Conservation (phyloP, 2,888 invertebrate species). For the Autographa pulchrina region DNA sequence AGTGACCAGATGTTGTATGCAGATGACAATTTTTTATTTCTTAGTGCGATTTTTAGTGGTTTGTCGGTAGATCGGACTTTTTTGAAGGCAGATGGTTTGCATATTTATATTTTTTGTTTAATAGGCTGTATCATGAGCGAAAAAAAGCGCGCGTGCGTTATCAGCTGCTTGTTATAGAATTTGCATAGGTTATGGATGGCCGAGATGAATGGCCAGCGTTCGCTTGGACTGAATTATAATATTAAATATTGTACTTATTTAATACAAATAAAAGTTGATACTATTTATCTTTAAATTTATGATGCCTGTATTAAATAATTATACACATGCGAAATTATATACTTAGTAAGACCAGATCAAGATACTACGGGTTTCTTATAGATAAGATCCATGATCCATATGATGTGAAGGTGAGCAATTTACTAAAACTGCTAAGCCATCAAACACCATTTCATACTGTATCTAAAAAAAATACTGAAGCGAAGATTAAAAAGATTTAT, state of each 20-base stretch:
- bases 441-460: no score
- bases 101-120: slow-evolving; percentile 71
- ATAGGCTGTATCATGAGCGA: slow-evolving; percentile 58
- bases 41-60: slow-evolving; percentile 86
- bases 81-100: slow-evolving; percentile 85
- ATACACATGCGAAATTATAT: not conserved
- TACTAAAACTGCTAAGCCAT: no score
- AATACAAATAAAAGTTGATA: not conserved
- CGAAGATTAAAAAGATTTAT: no score
- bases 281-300: not conserved
- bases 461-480: no score
- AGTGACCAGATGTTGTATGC: slow-evolving; percentile 87
- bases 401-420: no score
- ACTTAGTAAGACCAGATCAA: not conserved
- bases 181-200: slow-evolving; percentile 52
- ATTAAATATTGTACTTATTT: not conserved
- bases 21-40: slow-evolving; percentile 86
- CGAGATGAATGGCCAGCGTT: slow-evolving; percentile 27
- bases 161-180: slow-evolving; percentile 59
- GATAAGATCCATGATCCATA: no score
- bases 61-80: slow-evolving; percentile 76
- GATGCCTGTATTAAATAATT: not conserved
- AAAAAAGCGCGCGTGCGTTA: slow-evolving; percentile 59
- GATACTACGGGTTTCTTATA: not conserved
- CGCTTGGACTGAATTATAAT: slow-evolving; percentile 15